Conservation (phyloP, 2,113 vertebrate species). For the Turnix velox region DNA sequence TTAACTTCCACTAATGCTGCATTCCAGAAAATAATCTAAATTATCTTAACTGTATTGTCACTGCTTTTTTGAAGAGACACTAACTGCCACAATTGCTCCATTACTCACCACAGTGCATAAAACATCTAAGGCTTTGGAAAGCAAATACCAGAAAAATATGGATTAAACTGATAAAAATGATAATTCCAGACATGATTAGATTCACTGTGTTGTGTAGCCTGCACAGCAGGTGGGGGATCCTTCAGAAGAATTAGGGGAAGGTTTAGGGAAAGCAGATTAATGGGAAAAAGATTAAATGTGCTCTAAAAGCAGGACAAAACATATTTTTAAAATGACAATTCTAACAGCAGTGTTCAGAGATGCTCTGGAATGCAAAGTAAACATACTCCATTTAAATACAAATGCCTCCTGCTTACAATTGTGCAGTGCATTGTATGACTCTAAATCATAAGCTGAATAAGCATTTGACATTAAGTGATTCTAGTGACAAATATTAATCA, state of each 20-base stretch:
- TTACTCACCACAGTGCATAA: slow-evolving; percentile 41
- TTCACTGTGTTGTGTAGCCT: slow-evolving; percentile 68
- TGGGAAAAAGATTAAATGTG: slow-evolving; percentile 73
- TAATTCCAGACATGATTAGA: slow-evolving; percentile 77
- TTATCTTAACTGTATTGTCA: slow-evolving; percentile 59
- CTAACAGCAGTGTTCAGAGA: slow-evolving; percentile 55
- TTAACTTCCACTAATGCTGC: slow-evolving; percentile 29
- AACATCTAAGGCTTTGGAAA: slow-evolving; percentile 57
- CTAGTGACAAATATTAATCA: slow-evolving; percentile 52
- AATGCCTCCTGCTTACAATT: slow-evolving; percentile 39
- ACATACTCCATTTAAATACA: slow-evolving; percentile 47
- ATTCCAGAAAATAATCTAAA: slow-evolving; percentile 67
- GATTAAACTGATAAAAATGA: slow-evolving; percentile 75
- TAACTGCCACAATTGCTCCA: slow-evolving; percentile 56
- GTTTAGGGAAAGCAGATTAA: slow-evolving; percentile 80
- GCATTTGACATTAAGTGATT: slow-evolving; percentile 52
- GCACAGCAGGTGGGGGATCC: slow-evolving; percentile 75
- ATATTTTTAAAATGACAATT: slow-evolving; percentile 73
- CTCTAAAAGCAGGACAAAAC: slow-evolving; percentile 74
- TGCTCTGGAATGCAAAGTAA: slow-evolving; percentile 49
- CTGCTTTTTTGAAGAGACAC: slow-evolving; percentile 4
- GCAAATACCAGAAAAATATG: slow-evolving; percentile 72
- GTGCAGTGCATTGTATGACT: not conserved
- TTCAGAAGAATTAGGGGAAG: slow-evolving; percentile 77
- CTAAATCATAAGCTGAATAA: slow-evolving; percentile 43